These are phyloP conservation scores for Drosophila seclusa DNA, from an alignment of 2,888 invertebrate genomes.

Conservation along the genomic window DNA sequence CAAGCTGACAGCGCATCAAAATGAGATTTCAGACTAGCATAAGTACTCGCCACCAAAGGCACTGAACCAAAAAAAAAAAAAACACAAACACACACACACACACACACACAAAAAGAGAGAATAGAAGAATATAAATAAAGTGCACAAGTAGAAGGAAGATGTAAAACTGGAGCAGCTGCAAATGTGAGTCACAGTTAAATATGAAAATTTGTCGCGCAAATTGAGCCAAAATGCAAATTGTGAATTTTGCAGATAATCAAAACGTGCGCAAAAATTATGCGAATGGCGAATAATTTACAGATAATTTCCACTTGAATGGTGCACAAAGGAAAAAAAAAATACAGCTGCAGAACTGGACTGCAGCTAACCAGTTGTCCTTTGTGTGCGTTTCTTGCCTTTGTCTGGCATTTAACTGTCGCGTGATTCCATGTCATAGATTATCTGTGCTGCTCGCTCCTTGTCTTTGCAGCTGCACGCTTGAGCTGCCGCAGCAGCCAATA, in stretches of 20 bases:
- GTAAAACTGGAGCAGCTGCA: constrained; percentile 30
- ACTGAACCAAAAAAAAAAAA: background rate
- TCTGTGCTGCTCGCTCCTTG: constrained; percentile 22
- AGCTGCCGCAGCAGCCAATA: constrained; percentile 30
- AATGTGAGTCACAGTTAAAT: constrained; percentile 53
- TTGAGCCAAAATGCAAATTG: constrained; percentile 63
- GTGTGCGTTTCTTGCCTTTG: constrained; percentile 61
- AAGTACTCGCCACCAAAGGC: constrained; percentile 22
- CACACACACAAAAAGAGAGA: background rate
- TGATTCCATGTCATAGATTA: constrained; percentile 78
- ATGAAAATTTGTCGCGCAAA: constrained; percentile 30
- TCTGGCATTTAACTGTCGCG: constrained; percentile 75
- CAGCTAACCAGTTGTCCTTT: constrained; percentile 49
- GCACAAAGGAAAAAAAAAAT: constrained; percentile 8
- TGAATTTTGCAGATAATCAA: constrained; percentile 69
- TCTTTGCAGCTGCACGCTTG: constrained; percentile 12
- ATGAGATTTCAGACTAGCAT: constrained; percentile 36
- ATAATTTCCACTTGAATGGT: constrained; percentile 65
- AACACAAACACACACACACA: background rate
- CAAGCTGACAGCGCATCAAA: constrained; percentile 56
- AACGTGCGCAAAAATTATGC: constrained; percentile 70
- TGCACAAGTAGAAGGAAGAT: background rate
- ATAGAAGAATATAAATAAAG: background rate
- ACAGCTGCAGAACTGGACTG: constrained; percentile 21
- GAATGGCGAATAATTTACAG: constrained; percentile 52